Percentiles rank a stretch among this genome's conserved stretches.
These are phyloP conservation scores for Aphaenogaster ashmeadi DNA, from an alignment of 1,140 invertebrate species.

Conservation along the genomic window DNA sequence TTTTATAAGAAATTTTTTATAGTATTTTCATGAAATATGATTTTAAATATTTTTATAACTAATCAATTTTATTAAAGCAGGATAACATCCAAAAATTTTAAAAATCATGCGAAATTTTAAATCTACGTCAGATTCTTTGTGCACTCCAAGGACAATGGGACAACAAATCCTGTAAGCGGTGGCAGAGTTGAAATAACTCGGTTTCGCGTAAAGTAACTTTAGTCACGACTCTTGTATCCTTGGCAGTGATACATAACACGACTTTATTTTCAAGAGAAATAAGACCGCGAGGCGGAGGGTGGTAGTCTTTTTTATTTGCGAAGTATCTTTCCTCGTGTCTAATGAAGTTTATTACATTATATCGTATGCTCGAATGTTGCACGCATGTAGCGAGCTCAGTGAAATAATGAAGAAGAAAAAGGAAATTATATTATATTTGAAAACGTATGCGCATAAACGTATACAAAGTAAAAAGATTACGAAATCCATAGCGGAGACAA, in stretches of 20 bases:
- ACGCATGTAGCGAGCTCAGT: neutral
- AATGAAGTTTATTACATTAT: neutral
- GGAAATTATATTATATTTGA: neutral
- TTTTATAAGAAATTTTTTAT: neutral
- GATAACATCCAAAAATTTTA: neutral
- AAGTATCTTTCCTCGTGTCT: neutral
- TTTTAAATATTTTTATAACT: neutral
- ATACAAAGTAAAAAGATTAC: neutral
- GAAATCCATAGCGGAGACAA: constrained; percentile 19
- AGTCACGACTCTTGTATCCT: constrained; percentile 55
- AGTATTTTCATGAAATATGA: neutral
- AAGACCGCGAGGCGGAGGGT: neutral
- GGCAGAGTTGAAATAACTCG: constrained; percentile 57
- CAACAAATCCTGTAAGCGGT: constrained; percentile 33
- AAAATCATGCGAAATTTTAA: neutral
- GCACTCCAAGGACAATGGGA: constrained; percentile 30
- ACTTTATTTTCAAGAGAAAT: constrained; percentile 22
- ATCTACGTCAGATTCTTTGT: constrained; percentile 19
- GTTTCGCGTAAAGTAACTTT: constrained; percentile 56
- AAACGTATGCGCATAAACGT: neutral
- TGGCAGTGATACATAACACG: constrained; percentile 47
- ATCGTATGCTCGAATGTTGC: neutral
- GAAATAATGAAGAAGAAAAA: neutral
- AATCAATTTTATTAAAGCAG: neutral
- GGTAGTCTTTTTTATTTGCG: constrained; percentile 15